Conservation (phyloP, 2,113 vertebrate genomes). For the Plestiodon gilberti region DNA sequence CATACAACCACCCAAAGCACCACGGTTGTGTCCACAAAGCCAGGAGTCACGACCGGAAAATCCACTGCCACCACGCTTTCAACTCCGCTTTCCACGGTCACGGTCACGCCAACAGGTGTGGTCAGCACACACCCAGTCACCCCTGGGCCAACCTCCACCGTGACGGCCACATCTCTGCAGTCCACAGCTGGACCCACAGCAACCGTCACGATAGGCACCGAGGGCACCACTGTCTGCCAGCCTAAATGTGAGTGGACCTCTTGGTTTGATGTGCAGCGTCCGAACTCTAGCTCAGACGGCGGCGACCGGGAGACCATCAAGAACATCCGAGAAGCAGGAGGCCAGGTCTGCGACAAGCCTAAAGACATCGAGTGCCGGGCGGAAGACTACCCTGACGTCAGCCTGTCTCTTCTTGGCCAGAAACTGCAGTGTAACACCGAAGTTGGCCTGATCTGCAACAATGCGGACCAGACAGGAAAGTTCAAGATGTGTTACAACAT, state of each 20-base stretch:
- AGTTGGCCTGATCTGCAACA: slow-evolving; percentile 69
- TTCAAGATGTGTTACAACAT: slow-evolving; percentile 74
- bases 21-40: too few relatives aligned
- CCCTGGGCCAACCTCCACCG: too few relatives aligned
- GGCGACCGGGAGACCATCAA: slow-evolving; percentile 72
- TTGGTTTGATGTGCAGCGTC: slow-evolving; percentile 74
- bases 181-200: too few relatives aligned
- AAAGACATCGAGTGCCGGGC: slow-evolving; percentile 72
- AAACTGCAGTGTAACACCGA: slow-evolving; percentile 57
- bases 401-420: slow-evolving; percentile 60
- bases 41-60: too few relatives aligned
- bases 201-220: too few relatives aligned
- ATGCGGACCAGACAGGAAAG: slow-evolving; percentile 62
- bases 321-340: slow-evolving; percentile 45
- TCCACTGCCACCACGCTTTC: too few relatives aligned
- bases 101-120: too few relatives aligned
- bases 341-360: slow-evolving; percentile 63
- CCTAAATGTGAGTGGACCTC: slow-evolving; percentile 69
- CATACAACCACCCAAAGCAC: background rate
- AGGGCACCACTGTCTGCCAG: slow-evolving; percentile 32
- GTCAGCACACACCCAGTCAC: too few relatives aligned
- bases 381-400: slow-evolving; percentile 45
- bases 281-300: slow-evolving; percentile 49
- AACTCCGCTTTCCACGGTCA: too few relatives aligned
- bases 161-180: too few relatives aligned